Conservation (phyloP, 2,113 vertebrate genomes). For the Peromyscus maniculatus region DNA sequence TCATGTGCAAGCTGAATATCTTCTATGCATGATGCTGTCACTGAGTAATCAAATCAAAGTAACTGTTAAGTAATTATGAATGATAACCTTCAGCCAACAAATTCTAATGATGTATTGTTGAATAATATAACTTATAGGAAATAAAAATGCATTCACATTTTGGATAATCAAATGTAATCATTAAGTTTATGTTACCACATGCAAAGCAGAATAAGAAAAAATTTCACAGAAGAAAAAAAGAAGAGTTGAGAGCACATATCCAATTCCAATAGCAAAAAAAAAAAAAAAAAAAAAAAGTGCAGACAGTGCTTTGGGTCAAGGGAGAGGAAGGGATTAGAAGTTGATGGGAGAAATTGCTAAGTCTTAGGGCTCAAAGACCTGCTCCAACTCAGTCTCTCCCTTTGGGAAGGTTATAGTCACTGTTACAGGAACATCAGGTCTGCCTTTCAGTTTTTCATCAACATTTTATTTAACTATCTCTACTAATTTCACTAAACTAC, state of each 20-base stretch:
- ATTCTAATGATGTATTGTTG: neutral
- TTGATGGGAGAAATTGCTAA: neutral
- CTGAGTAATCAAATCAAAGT: slow-evolving; percentile 29
- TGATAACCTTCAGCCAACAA: slow-evolving; percentile 45
- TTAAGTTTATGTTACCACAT: neutral
- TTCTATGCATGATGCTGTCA: neutral
- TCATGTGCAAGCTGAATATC: neutral
- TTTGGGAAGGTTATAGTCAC: neutral
- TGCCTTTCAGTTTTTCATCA: neutral
- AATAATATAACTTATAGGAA: neutral
- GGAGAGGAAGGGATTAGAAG: neutral
- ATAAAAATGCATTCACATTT: slow-evolving; percentile 25
- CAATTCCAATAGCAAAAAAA: neutral
- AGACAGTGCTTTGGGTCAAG: neutral
- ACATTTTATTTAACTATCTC: neutral
- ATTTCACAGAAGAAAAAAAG: neutral
- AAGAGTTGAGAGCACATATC: neutral
- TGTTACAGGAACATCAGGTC: neutral
- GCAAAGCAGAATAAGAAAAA: neutral
- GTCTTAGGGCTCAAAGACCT: neutral
- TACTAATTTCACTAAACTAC: slow-evolving; percentile 20
- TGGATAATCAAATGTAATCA: slow-evolving; percentile 10
- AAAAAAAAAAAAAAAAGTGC: neutral
- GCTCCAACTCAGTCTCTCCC: neutral
- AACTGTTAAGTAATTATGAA: neutral